Evolutionary conservation across 2,797 vertebrate genomes (phyloP).

Genomic region (Pampus argenteus): DNA sequence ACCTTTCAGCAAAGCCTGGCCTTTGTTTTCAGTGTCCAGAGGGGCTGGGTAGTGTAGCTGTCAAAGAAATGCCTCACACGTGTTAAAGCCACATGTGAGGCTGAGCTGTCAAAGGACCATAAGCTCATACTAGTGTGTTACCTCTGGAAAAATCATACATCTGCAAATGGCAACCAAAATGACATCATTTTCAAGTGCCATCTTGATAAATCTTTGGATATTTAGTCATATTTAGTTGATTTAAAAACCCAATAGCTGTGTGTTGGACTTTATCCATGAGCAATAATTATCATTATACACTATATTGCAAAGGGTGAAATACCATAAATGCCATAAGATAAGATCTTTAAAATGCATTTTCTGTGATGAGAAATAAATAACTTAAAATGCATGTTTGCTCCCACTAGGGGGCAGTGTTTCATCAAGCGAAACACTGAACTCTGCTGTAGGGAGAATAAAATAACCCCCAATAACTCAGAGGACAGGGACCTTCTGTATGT

Average conservation of each 20-base stretch:
- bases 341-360: background rate
- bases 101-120: slow-evolving; percentile 55
- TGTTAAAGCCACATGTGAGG: slow-evolving; percentile 70
- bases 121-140: slow-evolving; percentile 44
- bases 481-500: slow-evolving; percentile 9
- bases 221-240: background rate
- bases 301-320: background rate
- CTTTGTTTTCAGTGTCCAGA: slow-evolving; percentile 52
- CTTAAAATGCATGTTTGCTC: background rate
- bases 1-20: slow-evolving; percentile 60
- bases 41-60: slow-evolving; percentile 53
- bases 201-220: background rate
- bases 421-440: slow-evolving; percentile 20
- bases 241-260: background rate
- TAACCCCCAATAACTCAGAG: background rate
- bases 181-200: slow-evolving; percentile 21
- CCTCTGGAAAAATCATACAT: slow-evolving; percentile 47
- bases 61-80: slow-evolving; percentile 64
- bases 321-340: background rate
- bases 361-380: background rate
- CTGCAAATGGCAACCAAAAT: slow-evolving; percentile 47
- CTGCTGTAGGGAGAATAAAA: background rate
- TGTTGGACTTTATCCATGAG: background rate
- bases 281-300: background rate
- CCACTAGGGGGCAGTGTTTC: slow-evolving; percentile 70